phyloP scores from a whole-genome alignment of 2,113 vertebrate species.

The Perca fluviatilis region DNA sequence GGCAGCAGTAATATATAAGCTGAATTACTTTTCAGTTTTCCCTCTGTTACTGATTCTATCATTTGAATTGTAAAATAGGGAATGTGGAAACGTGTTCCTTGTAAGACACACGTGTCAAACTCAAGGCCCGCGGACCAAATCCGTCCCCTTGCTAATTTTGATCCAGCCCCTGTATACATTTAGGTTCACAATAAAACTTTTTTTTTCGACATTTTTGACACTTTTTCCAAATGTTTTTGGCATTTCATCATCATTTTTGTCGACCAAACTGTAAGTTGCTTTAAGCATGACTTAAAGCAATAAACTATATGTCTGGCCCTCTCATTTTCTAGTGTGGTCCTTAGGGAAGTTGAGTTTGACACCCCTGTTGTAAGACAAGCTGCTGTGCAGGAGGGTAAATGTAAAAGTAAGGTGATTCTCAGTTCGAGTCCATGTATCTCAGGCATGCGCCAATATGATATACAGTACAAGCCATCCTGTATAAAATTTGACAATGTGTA shows the following conservation, averaged over 20 bases:
- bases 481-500: slow-evolving; percentile 16
- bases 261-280: too few relatives aligned
- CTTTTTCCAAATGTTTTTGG: too few relatives aligned
- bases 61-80: slow-evolving; percentile 37
- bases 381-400: slow-evolving; percentile 15
- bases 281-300: too few relatives aligned
- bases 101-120: slow-evolving; percentile 6
- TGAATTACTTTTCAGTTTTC: slow-evolving; percentile 2
- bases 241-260: too few relatives aligned
- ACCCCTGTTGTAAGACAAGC: slow-evolving; percentile 19
- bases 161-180: too few relatives aligned
- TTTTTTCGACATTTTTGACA: too few relatives aligned
- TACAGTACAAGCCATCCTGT: slow-evolving; percentile 2
- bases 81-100: slow-evolving; percentile 10
- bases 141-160: too few relatives aligned
- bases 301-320: too few relatives aligned
- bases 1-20: not conserved
- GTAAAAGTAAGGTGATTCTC: slow-evolving; percentile 40
- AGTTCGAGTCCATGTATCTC: slow-evolving; percentile 13
- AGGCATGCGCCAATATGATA: slow-evolving; percentile 1
- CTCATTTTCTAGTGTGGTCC: too few relatives aligned
- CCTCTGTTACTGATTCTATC: slow-evolving; percentile 11
- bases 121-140: too few relatives aligned
- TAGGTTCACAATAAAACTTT: too few relatives aligned
- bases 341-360: too few relatives aligned